phyloP scores from a whole-genome alignment of 2,113 vertebrate genomes.

The Tauraco erythrolophus region DNA sequence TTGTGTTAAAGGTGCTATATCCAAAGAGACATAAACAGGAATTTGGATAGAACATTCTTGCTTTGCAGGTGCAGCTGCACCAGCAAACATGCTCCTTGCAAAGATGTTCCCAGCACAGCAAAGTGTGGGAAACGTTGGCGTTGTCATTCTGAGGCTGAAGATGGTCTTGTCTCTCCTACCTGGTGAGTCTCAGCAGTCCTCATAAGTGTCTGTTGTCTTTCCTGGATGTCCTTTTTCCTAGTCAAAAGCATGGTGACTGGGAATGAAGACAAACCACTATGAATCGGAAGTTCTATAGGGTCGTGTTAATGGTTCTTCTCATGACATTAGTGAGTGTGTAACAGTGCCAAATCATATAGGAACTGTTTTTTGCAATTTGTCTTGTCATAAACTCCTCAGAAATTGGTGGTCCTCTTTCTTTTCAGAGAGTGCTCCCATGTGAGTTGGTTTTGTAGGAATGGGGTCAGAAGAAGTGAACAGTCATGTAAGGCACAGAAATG shows the following conservation, averaged over 20 bases:
- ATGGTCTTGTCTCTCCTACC: neutral
- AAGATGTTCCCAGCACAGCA: neutral
- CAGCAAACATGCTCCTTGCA: neutral
- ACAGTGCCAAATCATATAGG: neutral
- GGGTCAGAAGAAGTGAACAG: neutral
- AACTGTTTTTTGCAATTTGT: neutral
- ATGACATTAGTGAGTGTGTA: neutral
- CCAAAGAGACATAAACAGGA: neutral
- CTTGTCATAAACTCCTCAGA: neutral
- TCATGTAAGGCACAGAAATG: neutral
- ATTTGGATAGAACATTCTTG: neutral
- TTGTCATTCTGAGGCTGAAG: neutral
- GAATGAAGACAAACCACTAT: neutral
- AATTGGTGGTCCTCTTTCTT: neutral
- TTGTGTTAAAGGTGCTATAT: neutral
- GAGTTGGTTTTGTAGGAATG: neutral
- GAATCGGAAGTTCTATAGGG: neutral
- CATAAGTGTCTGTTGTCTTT: neutral
- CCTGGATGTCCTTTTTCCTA: neutral
- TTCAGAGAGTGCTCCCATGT: rapidly evolving
- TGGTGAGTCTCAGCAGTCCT: neutral
- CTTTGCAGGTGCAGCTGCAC: neutral
- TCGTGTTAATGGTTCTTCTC: neutral
- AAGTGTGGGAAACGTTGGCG: neutral
- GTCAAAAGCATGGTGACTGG: rapidly evolving